A percentile compares a stretch with the other conserved stretches of the same genome.
Evolutionary conservation across 2,113 vertebrate genomes (phyloP).

Genomic region (Catharus bicknelli): DNA sequence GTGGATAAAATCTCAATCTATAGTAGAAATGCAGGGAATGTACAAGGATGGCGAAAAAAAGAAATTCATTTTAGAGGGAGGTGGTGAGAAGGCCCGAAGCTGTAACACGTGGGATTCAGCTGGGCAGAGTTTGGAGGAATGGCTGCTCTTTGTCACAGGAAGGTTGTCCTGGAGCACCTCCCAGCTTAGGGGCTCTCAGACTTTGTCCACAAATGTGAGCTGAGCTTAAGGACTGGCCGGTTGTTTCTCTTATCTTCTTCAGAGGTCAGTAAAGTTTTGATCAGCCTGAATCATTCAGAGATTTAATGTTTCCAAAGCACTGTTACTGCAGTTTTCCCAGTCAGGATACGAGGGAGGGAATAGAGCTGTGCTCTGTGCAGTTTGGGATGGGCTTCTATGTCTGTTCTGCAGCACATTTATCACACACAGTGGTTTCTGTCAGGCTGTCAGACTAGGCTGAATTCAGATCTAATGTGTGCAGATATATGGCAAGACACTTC

Average conservation of each 20-base stretch:
- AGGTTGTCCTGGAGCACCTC: not conserved
- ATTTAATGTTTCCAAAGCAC: not conserved
- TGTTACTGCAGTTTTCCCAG: not conserved
- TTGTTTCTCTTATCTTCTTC: not conserved
- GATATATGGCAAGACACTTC: not conserved
- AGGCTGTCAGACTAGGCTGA: slow-evolving; percentile 10
- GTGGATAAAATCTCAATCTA: not conserved
- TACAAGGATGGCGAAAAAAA: not conserved
- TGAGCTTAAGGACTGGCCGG: not conserved
- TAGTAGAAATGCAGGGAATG: not conserved
- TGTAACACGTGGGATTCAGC: not conserved
- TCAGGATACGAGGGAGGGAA: not conserved
- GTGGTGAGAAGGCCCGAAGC: not conserved
- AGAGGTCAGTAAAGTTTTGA: not conserved
- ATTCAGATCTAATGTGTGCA: not conserved
- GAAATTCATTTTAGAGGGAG: not conserved
- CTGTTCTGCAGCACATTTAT: not conserved
- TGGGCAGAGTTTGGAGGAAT: not conserved
- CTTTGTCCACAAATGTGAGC: not conserved
- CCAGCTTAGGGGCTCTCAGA: not conserved
- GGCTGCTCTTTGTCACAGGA: not conserved
- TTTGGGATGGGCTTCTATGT: slow-evolving; percentile 14
- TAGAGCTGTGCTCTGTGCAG: not conserved
- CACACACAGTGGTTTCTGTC: not conserved
- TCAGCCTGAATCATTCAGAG: not conserved